Conservation (phyloP, 2,888 invertebrate genomes). For the Diarsia rubi region DNA sequence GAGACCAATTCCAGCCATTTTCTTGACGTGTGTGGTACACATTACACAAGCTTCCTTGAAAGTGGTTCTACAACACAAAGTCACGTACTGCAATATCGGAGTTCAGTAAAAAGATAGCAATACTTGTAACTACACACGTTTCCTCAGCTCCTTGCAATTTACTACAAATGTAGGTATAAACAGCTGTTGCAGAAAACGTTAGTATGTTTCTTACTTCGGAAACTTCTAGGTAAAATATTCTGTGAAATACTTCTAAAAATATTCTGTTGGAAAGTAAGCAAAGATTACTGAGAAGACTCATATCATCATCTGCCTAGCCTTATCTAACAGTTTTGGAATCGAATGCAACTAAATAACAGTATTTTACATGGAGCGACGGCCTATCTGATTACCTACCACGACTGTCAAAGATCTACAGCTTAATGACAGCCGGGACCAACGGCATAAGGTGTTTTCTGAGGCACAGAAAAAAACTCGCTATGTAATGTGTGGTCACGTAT, state of each 20-base stretch:
- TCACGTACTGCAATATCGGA: constrained; percentile 56
- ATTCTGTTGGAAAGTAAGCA: not conserved
- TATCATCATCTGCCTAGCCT: too few relatives aligned
- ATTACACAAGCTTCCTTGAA: constrained; percentile 19
- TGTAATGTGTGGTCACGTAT: too few relatives aligned
- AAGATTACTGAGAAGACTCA: not conserved
- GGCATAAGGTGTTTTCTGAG: too few relatives aligned
- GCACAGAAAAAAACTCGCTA: too few relatives aligned
- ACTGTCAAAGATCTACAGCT: too few relatives aligned
- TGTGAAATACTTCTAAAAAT: not conserved
- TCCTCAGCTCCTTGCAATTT: constrained; percentile 45
- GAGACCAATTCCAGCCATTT: not conserved
- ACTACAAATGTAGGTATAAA: constrained; percentile 20
- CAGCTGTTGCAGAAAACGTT: constrained; percentile 30
- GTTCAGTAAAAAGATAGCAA: constrained; percentile 45
- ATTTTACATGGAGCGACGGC: too few relatives aligned
- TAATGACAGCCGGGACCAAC: too few relatives aligned
- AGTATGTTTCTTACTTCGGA: constrained; percentile 7
- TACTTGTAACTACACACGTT: constrained; percentile 36
- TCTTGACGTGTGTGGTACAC: constrained; percentile 4
- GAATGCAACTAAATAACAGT: too few relatives aligned
- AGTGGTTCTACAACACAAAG: constrained; percentile 9
- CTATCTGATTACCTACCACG: too few relatives aligned
- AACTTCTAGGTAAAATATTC: not conserved
- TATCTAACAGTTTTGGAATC: too few relatives aligned